Percentiles rank a stretch among this genome's conserved stretches.
These are phyloP conservation scores for Coleophora deauratella DNA, from an alignment of 2,888 invertebrate species.

Conservation along the genomic window DNA sequence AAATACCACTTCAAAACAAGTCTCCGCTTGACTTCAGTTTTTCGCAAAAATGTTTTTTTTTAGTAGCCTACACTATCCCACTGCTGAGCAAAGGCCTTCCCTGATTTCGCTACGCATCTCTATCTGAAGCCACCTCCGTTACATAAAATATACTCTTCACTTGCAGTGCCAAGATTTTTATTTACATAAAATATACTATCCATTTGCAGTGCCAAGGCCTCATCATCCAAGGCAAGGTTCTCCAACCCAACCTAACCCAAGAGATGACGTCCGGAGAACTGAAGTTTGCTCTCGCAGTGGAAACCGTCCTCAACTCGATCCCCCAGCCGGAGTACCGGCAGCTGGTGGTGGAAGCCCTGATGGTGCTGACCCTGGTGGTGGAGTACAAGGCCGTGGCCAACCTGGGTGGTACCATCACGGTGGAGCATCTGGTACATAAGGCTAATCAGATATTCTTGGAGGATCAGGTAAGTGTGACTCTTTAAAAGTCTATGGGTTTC, in stretches of 20 bases:
- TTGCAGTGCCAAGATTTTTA: conserved; percentile 97
- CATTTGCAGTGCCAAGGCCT: conserved; percentile 86
- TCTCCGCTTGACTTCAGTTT: too few relatives aligned
- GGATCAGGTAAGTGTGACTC: conserved; percentile 85
- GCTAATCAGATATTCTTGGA: conserved; percentile 96
- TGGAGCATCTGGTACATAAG: conserved; percentile 93
- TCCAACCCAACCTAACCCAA: conserved; percentile 94
- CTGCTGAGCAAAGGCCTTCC: too few relatives aligned
- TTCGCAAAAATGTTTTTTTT: too few relatives aligned
- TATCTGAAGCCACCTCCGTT: too few relatives aligned
- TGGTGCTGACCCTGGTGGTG: conserved; percentile 93
- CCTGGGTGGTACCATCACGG: conserved; percentile 86
- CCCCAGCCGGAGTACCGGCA: conserved; percentile 99
- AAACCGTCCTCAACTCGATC: conserved; percentile 96
- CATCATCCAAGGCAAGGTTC: conserved; percentile 90
- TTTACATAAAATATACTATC: too few relatives aligned
- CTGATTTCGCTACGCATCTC: too few relatives aligned
- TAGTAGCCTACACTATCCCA: too few relatives aligned
- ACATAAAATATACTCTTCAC: too few relatives aligned
- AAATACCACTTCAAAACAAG: too few relatives aligned
- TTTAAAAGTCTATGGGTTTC: too few relatives aligned
- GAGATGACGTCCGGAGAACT: conserved; percentile 99
- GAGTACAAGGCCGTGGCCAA: conserved; percentile 87
- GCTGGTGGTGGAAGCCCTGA: conserved; percentile 95
- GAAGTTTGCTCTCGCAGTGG: conserved; percentile 98